Percentiles rank a stretch among this genome's conserved stretches.
These are phyloP conservation scores for Trisateles emortualis DNA, from an alignment of 2,888 invertebrate species.

Conservation along the genomic window DNA sequence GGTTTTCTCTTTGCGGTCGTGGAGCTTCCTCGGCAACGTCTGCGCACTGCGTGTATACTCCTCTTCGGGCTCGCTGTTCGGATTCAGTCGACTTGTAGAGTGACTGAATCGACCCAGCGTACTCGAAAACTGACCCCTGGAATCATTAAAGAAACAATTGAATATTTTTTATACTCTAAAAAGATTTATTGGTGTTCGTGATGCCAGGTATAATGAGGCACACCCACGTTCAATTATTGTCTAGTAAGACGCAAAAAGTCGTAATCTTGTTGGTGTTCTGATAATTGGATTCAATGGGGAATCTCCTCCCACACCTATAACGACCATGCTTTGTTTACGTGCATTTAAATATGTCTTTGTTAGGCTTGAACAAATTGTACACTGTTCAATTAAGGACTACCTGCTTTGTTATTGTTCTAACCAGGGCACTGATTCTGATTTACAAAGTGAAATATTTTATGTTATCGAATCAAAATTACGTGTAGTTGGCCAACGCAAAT, in stretches of 20 bases:
- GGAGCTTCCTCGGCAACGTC: conserved; percentile 91
- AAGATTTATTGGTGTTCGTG: conserved; percentile 63
- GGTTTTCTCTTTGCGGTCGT: conserved; percentile 81
- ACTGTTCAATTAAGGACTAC: conserved; percentile 4
- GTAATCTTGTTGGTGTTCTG: conserved; percentile 66
- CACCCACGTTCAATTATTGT: conserved; percentile 76
- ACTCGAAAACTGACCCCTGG: conserved; percentile 90
- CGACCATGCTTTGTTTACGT: conserved; percentile 75
- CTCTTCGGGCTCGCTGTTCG: conserved; percentile 83
- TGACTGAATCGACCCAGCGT: conserved; percentile 94
- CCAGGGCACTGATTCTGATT: too few relatives aligned
- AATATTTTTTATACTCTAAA: conserved; percentile 49
- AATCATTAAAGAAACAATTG: conserved; percentile 69
- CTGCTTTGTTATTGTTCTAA: neutral
- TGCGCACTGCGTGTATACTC: conserved; percentile 89
- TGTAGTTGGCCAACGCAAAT: too few relatives aligned
- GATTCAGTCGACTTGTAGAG: conserved; percentile 90
- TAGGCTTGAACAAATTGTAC: conserved; percentile 24
- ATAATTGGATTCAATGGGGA: conserved; percentile 81
- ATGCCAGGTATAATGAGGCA: conserved; percentile 54
- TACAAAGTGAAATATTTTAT: too few relatives aligned
- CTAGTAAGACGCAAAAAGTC: conserved; percentile 73
- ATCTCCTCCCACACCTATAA: conserved; percentile 75
- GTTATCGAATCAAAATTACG: too few relatives aligned
- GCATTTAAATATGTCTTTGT: conserved; percentile 54